A percentile compares a stretch with the other conserved stretches of the same genome.
Conservation (phyloP, 2,113 vertebrate genomes). For the Ictalurus punctatus region DNA sequence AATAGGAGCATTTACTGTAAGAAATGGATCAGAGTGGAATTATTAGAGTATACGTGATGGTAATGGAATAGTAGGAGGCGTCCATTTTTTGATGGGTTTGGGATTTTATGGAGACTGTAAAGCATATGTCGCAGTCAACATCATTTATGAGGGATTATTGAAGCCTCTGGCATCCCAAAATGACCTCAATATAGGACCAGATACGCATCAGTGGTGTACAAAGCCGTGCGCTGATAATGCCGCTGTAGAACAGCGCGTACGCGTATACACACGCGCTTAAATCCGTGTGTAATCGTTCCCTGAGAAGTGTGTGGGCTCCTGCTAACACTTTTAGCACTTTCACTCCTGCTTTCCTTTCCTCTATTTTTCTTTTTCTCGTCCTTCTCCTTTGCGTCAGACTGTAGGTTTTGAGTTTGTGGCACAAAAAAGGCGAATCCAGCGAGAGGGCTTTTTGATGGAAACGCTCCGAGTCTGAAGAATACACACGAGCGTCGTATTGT, state of each 20-base stretch:
- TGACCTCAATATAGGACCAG: slow-evolving; percentile 73
- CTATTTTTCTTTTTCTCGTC: neutral
- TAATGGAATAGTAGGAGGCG: neutral
- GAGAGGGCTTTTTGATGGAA: slow-evolving; percentile 70
- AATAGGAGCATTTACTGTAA: neutral
- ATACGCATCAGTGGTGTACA: slow-evolving; percentile 68
- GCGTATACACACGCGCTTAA: slow-evolving; percentile 59
- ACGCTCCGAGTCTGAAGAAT: slow-evolving; percentile 78
- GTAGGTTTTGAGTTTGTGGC: slow-evolving; percentile 56
- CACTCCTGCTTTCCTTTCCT: slow-evolving; percentile 11
- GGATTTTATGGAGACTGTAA: neutral
- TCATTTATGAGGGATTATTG: slow-evolving; percentile 73
- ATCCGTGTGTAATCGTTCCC: slow-evolving; percentile 66
- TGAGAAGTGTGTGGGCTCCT: slow-evolving; percentile 56
- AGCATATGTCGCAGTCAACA: slow-evolving; percentile 65
- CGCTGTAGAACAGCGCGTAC: slow-evolving; percentile 33
- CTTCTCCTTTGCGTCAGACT: slow-evolving; percentile 9
- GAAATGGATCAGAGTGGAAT: neutral
- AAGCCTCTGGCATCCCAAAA: slow-evolving; percentile 60
- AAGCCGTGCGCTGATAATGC: slow-evolving; percentile 65
- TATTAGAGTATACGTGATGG: neutral
- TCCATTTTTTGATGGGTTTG: neutral
- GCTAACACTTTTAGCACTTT: slow-evolving; percentile 54
- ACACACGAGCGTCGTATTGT: slow-evolving; percentile 86
- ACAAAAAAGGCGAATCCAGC: slow-evolving; percentile 69